Evolutionary conservation across 1,140 invertebrate species (phyloP).

Genomic region (Drosophila pachea): DNA sequence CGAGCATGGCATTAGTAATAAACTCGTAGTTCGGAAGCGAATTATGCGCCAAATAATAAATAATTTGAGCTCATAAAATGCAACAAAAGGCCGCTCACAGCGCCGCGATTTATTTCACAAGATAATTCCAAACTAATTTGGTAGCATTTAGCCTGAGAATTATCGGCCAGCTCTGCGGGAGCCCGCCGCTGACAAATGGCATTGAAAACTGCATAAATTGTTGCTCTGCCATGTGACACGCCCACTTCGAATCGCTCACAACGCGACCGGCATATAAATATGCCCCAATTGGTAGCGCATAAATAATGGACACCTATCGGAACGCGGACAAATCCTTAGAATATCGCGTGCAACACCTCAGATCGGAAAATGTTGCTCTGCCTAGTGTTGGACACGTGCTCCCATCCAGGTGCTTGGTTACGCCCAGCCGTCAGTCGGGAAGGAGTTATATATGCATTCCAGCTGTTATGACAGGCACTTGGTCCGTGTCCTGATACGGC

Average conservation of each 20-base stretch:
- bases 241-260: slow-evolving; percentile 66
- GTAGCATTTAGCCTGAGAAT: slow-evolving; percentile 73
- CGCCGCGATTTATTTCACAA: slow-evolving; percentile 61
- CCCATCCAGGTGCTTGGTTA: too few species aligned
- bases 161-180: slow-evolving; percentile 51
- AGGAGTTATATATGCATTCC: too few species aligned
- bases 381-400: too few species aligned
- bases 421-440: too few species aligned
- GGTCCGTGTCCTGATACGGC: too few species aligned
- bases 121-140: slow-evolving; percentile 74
- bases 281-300: neutral
- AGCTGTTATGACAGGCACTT: too few species aligned
- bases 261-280: slow-evolving; percentile 41
- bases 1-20: slow-evolving; percentile 37
- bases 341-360: too few species aligned
- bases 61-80: slow-evolving; percentile 73
- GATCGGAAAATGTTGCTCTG: too few species aligned
- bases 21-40: slow-evolving; percentile 68
- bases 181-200: slow-evolving; percentile 63
- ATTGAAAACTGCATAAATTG: slow-evolving; percentile 76
- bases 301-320: too few species aligned
- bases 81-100: slow-evolving; percentile 67
- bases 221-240: slow-evolving; percentile 35
- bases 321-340: too few species aligned
- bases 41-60: slow-evolving; percentile 73